Evolutionary conservation across 1,140 invertebrate species (phyloP).

Genomic region (Tribolium castaneum): DNA sequence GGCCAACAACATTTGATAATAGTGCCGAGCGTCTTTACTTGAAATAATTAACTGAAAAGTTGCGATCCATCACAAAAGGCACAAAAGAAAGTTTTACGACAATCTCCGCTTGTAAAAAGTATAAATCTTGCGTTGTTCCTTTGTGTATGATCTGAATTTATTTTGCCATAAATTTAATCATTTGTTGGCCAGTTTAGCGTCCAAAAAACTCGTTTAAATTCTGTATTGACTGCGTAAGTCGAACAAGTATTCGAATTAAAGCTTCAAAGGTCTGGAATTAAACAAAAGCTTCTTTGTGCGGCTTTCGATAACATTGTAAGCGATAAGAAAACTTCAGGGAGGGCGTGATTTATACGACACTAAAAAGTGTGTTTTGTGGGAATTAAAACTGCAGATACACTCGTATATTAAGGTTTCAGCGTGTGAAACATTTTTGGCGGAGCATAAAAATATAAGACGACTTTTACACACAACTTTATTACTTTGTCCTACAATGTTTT

Average conservation of each 20-base stretch:
- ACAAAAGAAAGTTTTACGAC: background rate
- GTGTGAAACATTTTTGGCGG: no score
- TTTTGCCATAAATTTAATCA: background rate
- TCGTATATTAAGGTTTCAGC: no score
- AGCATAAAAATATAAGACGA: no score
- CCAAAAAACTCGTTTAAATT: background rate
- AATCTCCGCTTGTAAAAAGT: background rate
- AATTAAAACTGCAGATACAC: no score
- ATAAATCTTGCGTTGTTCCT: background rate
- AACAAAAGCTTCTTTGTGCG: background rate
- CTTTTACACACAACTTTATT: no score
- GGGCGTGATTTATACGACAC: background rate
- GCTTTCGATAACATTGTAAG: background rate
- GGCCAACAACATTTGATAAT: background rate
- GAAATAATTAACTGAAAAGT: background rate
- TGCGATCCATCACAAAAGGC: background rate
- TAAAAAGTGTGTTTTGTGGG: background rate
- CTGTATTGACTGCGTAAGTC: background rate
- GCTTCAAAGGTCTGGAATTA: background rate
- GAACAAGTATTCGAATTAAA: background rate
- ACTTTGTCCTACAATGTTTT: no score
- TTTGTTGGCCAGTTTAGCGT: background rate
- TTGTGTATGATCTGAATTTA: slow-evolving; percentile 1
- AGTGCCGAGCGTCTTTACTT: no score
- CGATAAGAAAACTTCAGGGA: background rate